Evolutionary conservation across 2,113 vertebrate species (phyloP).

Genomic region (Rhadina sibilatrix): DNA sequence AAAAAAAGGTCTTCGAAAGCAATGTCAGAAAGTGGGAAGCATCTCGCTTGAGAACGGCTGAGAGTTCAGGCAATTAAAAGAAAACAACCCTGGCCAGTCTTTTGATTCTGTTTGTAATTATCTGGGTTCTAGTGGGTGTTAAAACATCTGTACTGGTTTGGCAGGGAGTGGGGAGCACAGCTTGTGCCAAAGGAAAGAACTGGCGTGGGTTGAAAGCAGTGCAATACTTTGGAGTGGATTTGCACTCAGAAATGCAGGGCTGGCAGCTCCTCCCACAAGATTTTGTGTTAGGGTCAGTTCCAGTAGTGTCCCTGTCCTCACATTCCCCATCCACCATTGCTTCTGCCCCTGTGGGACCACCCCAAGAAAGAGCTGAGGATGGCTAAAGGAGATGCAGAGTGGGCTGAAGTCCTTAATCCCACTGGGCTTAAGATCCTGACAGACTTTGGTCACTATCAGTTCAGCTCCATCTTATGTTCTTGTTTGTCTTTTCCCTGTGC

Average conservation of each 20-base stretch:
- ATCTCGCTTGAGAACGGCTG: not conserved
- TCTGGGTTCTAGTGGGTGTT: conserved; percentile 15
- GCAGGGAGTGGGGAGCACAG: not conserved
- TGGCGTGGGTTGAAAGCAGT: conserved; percentile 29
- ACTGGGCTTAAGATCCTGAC: not conserved
- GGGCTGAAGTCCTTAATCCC: not conserved
- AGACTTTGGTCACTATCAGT: not conserved
- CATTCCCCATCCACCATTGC: accelerated
- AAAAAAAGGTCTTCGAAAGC: conserved; percentile 41
- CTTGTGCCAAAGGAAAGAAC: conserved; percentile 23
- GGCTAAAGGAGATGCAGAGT: not conserved
- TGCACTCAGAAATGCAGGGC: not conserved
- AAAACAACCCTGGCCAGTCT: not conserved
- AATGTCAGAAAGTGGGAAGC: not conserved
- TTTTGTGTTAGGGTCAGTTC: not conserved
- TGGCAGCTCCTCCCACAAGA: not conserved
- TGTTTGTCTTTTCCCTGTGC: not conserved
- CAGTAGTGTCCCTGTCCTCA: not conserved
- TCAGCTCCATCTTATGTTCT: not conserved
- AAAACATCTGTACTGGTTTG: conserved; percentile 70
- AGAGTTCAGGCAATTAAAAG: conserved; percentile 29
- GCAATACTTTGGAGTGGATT: not conserved
- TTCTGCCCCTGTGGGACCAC: accelerated
- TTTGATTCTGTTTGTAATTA: conserved; percentile 40
- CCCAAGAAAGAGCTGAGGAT: not conserved